Percentiles rank a stretch among this genome's conserved stretches.
phyloP scores from a whole-genome alignment of 2,113 vertebrate genomes.

The Stegostoma tigrinum region DNA sequence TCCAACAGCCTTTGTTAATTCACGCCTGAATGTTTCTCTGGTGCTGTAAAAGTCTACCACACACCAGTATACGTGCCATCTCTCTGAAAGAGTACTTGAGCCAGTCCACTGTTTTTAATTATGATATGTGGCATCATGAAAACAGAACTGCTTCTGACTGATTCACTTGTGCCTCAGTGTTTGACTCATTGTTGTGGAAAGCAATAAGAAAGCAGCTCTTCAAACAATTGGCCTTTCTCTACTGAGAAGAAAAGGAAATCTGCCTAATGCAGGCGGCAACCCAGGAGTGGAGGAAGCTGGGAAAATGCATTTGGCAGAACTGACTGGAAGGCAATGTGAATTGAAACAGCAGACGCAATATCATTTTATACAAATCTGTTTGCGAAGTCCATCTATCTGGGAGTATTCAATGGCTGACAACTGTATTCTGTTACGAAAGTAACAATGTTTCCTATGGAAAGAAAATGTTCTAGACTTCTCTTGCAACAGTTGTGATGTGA shows the following conservation, averaged over 20 bases:
- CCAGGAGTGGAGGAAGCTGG: not conserved
- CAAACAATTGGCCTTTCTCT: constrained; percentile 26
- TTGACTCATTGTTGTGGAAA: constrained; percentile 19
- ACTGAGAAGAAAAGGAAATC: constrained; percentile 12
- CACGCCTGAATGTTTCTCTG: constrained; percentile 10
- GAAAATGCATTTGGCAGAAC: constrained; percentile 21
- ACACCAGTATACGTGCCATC: constrained; percentile 14
- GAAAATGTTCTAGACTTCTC: not conserved
- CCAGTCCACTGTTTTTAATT: constrained; percentile 5
- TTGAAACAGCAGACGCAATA: constrained; percentile 14
- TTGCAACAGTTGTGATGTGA: not conserved
- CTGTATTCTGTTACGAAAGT: not conserved
- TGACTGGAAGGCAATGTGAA: not conserved
- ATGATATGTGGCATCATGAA: constrained; percentile 40
- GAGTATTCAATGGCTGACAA: not conserved
- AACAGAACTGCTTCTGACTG: constrained; percentile 62
- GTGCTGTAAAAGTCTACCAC: constrained; percentile 16
- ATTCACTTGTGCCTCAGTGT: constrained; percentile 44
- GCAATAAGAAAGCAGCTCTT: constrained; percentile 1
- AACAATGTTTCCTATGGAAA: not conserved
- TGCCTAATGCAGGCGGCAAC: constrained; percentile 10
- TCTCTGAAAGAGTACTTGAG: not conserved
- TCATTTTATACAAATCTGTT: not conserved
- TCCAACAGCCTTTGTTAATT: constrained; percentile 26
- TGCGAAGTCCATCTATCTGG: not conserved